Conservation (phyloP, 2,113 vertebrate species). For the Microtus montanus region DNA sequence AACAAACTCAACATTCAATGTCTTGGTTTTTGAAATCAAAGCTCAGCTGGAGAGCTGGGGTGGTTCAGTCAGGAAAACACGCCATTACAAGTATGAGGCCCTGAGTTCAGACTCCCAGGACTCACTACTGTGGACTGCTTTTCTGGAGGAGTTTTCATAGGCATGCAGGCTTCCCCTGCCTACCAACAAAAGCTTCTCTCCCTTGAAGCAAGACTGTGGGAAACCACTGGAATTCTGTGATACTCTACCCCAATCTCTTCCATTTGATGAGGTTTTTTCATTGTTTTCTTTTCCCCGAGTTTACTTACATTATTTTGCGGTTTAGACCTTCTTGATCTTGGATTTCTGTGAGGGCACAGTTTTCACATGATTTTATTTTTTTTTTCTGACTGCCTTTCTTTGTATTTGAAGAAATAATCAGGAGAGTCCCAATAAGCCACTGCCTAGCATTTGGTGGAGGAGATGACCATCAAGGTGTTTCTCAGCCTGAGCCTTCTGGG, state of each 20-base stretch:
- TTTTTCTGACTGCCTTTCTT: neutral
- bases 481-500: neutral
- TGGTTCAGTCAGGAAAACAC: neutral
- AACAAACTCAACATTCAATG: neutral
- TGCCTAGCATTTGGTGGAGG: neutral
- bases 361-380: neutral
- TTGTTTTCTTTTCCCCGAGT: neutral
- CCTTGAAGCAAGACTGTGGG: neutral
- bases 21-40: neutral
- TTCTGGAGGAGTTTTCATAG: neutral
- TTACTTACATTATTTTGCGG: neutral
- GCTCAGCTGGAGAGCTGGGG: neutral
- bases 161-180: neutral
- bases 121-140: neutral
- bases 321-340: neutral
- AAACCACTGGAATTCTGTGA: neutral
- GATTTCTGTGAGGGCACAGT: neutral
- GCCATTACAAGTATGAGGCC: neutral
- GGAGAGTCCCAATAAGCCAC: neutral
- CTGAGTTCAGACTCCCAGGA: neutral
- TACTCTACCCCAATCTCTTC: neutral
- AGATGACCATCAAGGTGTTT: too few relatives aligned
- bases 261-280: neutral
- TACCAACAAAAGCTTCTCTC: neutral
- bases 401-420: neutral